Conservation (phyloP, 2,113 vertebrate species). For the Plectropomus leopardus region DNA sequence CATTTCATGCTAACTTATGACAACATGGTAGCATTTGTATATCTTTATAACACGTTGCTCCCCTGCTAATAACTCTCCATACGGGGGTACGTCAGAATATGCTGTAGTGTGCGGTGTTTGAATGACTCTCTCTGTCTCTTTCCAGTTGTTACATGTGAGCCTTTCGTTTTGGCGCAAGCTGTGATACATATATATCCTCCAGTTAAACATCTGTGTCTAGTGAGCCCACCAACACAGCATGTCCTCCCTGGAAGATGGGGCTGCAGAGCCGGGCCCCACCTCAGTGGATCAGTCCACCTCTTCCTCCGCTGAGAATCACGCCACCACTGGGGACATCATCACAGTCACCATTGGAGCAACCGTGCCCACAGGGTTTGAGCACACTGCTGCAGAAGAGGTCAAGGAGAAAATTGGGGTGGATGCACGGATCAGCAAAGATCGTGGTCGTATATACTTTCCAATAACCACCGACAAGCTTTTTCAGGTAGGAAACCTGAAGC, state of each 20-base stretch:
- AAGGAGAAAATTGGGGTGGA: slow-evolving; percentile 91
- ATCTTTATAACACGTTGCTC: background rate
- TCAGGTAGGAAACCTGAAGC: slow-evolving; percentile 82
- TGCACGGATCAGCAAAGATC: slow-evolving; percentile 91
- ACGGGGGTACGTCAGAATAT: background rate
- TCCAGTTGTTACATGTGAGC: slow-evolving; percentile 13
- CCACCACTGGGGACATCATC: slow-evolving; percentile 48
- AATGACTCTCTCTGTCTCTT: background rate
- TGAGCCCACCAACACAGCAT: slow-evolving; percentile 33
- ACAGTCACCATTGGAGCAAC: slow-evolving; percentile 91
- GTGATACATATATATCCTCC: background rate
- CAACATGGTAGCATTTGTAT: background rate
- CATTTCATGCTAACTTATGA: background rate
- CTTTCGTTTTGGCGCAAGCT: background rate
- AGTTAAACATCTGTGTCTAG: background rate
- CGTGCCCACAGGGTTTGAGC: slow-evolving; percentile 96
- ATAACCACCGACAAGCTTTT: slow-evolving; percentile 87
- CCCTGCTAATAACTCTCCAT: background rate
- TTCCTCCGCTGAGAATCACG: slow-evolving; percentile 21
- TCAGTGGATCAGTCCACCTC: background rate
- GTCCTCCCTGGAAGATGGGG: slow-evolving; percentile 55
- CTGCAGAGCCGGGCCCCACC: slow-evolving; percentile 24
- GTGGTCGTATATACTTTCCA: slow-evolving; percentile 95
- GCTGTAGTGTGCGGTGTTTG: background rate
- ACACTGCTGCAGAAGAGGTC: slow-evolving; percentile 93